Base-by-base conservation (phyloP, 1,140 invertebrate genomes). In the Nephila pilipes region DNA sequence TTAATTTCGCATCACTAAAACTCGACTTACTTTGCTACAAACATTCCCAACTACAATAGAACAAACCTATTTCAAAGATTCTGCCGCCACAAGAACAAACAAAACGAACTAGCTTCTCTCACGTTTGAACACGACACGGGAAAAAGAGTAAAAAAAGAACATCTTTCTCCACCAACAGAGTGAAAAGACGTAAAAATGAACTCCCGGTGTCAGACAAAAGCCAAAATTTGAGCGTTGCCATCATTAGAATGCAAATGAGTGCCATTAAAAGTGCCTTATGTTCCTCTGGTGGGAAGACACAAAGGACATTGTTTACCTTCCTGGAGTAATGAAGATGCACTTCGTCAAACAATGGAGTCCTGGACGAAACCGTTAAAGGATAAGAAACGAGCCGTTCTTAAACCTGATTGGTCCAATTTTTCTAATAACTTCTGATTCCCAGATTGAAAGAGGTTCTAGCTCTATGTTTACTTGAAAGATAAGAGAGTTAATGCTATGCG, bases 171-270 rank as follows among this genome's bases (percentile, higher is more conserved):
- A 29, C 63, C 22, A 65, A 46, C 46, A 46, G 46, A 46, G 63
- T 65, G n/a, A 65, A 65, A 65, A 25, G 2, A n/a, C 63, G 25
- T 65, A 65, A 29, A 65, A 65, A 14, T 65, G 63, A n/a, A 12
- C 63, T 65, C 63, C 25, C 57, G n/a, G 10, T n/a, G 63, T 25
- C 63, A 8, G 25, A 65, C 63, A 65, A 65, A 65, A 65, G 25
- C n/a, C 63, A n/a, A 14, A 65, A 65, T 14, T 25, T 25, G 63
- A 65, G 25, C 10, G n/a, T 14, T 3, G 10, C 63, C 63, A 25
- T 65, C 63, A 65, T 65, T 65, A 65, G 25, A 65, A 65, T 65
- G 63, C 63, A 65, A 65, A 65, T 65, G 63, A 29, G 63, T 25
- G 25, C 63, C 63, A 65, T 65, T 65, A 65, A 25, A 25, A 14